phyloP scores from a whole-genome alignment of 2,888 invertebrate genomes.

The Drosophila borborema region DNA sequence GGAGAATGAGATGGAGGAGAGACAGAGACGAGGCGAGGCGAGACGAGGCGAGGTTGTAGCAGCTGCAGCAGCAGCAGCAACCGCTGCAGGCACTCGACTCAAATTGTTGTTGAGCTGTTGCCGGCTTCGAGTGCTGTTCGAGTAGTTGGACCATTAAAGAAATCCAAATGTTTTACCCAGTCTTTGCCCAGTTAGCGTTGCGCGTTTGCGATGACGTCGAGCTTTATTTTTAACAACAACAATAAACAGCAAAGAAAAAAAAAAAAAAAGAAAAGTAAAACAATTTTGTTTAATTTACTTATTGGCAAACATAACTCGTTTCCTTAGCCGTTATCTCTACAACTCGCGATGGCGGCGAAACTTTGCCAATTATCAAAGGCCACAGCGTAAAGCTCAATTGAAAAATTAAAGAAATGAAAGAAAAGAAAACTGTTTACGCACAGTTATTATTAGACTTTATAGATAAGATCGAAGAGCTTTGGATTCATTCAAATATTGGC shows the following conservation, averaged over 20 bases:
- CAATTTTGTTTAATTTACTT: slow-evolving; percentile 61
- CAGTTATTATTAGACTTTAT: slow-evolving; percentile 33
- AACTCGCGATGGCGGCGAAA: slow-evolving; percentile 29
- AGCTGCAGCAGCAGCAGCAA: slow-evolving; percentile 46
- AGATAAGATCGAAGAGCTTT: slow-evolving; percentile 12
- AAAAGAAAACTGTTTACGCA: slow-evolving; percentile 36
- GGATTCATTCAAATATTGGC: slow-evolving; percentile 6
- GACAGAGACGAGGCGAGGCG: background rate
- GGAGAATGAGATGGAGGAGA: background rate
- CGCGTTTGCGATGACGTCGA: slow-evolving; percentile 62
- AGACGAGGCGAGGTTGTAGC: slow-evolving; percentile 12
- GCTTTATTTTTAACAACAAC: slow-evolving; percentile 46
- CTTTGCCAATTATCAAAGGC: slow-evolving; percentile 46
- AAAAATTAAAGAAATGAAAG: slow-evolving; percentile 13
- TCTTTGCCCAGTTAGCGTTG: slow-evolving; percentile 31
- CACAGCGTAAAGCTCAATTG: slow-evolving; percentile 6
- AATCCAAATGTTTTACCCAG: slow-evolving; percentile 19
- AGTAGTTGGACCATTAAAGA: slow-evolving; percentile 52
- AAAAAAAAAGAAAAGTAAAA: background rate
- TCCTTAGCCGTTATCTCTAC: slow-evolving; percentile 53
- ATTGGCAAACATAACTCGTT: slow-evolving; percentile 63
- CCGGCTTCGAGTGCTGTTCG: slow-evolving; percentile 49
- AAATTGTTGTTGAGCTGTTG: slow-evolving; percentile 44
- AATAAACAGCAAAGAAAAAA: background rate
- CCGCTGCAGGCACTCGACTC: slow-evolving; percentile 52